Base-by-base conservation (phyloP, 2,113 vertebrate species). In the Pterocles orientalis region DNA sequence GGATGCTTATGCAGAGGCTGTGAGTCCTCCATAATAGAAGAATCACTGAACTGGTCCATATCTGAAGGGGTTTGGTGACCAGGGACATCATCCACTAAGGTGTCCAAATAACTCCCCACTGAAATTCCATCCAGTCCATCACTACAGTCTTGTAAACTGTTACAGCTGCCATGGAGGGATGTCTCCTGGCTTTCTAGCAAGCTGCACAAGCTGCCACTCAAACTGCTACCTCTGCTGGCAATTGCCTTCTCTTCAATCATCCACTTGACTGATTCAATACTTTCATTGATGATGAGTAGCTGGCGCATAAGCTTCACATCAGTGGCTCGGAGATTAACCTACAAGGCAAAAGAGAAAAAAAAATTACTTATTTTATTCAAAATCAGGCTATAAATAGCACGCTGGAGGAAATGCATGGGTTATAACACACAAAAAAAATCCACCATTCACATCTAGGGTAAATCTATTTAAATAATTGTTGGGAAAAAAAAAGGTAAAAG, bases 241-340 rank as follows among this genome's bases (percentile, higher is more conserved):
- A 98, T 94, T 33, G 98, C 98, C 87, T 99, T 99, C 97, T 99
- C 99, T 60, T 99, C 99, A 20, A 99, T 99, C 96, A 99, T 98
- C 99, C 99, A 99, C 57, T 99, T 99, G 96, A 99, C 98, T 68
- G 99, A 99, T 96, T 99, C 99, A 33, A 99, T 99, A 78, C 98
- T 99, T 91, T 99, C 99, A 47, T 99, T 99, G 98, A 99, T 99
- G 33, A 99, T 94, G n/a, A 99, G 98, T 7, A 99, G 97, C 95
- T 99, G 99, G 71, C 99, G 99, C 99, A 99, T 99, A 77, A 99
- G 98, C 88, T 98, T 99, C 53, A 98, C 98, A 5, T 99, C 99
- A 3, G 99, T 98, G 93, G 99, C 99, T 95, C 99, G 98, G 54
- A 99, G 98, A 94, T 98, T 98, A 58, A 98, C 98, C 99, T 99